Evolutionary conservation across 2,888 invertebrate species (phyloP), one percentile per base, ranked within the genome.

Genomic region (Pardosa pseudoannulata): DNA sequence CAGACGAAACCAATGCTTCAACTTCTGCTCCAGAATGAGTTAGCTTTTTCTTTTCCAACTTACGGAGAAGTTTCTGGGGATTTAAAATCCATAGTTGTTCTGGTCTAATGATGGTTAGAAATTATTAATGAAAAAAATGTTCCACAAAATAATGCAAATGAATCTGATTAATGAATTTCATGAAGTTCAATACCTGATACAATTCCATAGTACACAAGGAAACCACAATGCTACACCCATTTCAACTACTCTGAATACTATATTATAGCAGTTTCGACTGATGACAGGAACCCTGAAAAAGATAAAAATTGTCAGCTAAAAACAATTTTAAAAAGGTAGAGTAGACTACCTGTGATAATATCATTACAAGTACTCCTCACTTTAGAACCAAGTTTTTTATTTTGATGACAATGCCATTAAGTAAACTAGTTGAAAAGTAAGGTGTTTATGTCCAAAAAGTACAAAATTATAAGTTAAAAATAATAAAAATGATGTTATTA

Each of bases 171-270:
- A 62, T 62, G 13, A n/a, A n/a, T n/a, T n/a, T n/a, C n/a, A n/a
- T n/a, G n/a, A n/a, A n/a, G n/a, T n/a, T n/a, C n/a, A 67, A 89
- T 90, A 93, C 91, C 96, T 96, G 94, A 97, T 96, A 89, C 96
- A 97, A 93, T 98, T 98, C 98, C 98, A 98, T 89, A 98, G 93
- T 75, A 97, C 97, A 92, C 97, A 97, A 39, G 97, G 97, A 92
- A 97, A 98, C 97, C 97, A 98, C 90, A 98, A 93, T 90, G 96
- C 96, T 85, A 97, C 97, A 9, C 97, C 97, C 90, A 97, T 96
- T 93, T 98, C 98, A 70, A 96, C 96, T 76, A 96, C 93, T 6
- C 97, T 95, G 92, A 97, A 97, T 89, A 97, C 95, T 89, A 97
- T 93, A 92, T 97, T 97, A 93, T 97, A 96, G 94, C 96, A 96